These are phyloP conservation scores for Pseudopodoces humilis DNA, from an alignment of 2,113 vertebrate genomes.

Conservation along the genomic window DNA sequence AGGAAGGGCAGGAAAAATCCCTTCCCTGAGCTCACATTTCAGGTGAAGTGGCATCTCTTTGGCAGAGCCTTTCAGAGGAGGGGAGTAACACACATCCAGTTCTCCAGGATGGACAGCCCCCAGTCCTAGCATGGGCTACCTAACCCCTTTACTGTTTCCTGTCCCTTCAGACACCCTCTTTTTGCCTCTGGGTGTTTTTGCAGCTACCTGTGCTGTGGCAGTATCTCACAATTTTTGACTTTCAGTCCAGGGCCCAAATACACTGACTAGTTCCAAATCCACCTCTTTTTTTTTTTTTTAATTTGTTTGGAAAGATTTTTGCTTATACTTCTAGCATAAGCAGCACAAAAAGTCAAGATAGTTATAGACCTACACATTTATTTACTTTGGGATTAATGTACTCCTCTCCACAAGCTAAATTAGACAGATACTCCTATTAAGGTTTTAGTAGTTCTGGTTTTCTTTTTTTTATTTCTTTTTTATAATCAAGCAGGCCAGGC, in stretches of 20 bases:
- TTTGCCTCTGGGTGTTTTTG: neutral
- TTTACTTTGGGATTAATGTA: neutral
- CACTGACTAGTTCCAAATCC: neutral
- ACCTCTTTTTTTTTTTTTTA: neutral
- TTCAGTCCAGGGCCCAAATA: neutral
- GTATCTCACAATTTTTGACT: neutral
- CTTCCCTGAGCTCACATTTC: neutral
- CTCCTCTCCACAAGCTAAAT: neutral
- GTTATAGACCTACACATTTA: neutral
- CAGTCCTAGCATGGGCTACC: fast-evolving
- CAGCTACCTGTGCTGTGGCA: neutral
- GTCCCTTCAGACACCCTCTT: neutral
- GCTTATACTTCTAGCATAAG: neutral
- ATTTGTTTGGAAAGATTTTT: neutral
- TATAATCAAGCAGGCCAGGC: neutral
- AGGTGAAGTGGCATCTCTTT: neutral
- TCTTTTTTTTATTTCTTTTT: neutral
- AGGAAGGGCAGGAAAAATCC: neutral
- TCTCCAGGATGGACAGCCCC: too few relatives aligned
- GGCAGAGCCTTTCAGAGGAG: neutral
- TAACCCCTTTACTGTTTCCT: neutral
- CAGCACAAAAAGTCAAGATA: neutral
- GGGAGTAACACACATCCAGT: fast-evolving
- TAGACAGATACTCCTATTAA: neutral
- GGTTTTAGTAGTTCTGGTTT: neutral